A percentile compares a stretch with the other conserved stretches of the same genome.
phyloP scores from a whole-genome alignment of 2,797 vertebrate genomes.

The Arnoldichthys spilopterus region DNA sequence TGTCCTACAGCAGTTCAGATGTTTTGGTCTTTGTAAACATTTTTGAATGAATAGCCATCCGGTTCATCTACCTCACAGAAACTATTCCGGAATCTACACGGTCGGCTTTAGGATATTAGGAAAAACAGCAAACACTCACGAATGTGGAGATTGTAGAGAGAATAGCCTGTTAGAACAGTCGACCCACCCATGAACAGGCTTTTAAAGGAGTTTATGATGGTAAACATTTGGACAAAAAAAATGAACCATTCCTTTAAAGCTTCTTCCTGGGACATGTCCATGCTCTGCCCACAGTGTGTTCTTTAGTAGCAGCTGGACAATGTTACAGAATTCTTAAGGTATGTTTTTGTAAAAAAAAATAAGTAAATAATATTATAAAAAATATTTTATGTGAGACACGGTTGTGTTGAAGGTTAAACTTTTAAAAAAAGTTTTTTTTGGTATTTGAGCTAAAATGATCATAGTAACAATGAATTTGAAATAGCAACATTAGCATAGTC shows the following conservation, averaged over 20 bases:
- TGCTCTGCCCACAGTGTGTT: not conserved
- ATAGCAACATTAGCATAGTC: not conserved
- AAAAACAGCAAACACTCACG: not conserved
- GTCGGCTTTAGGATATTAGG: not conserved
- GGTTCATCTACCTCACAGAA: conserved; percentile 74
- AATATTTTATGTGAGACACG: not conserved
- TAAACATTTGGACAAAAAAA: not conserved
- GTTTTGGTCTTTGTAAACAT: conserved; percentile 32
- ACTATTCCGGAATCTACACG: conserved; percentile 29
- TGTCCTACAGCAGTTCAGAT: conserved; percentile 2
- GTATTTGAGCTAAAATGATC: too few relatives aligned
- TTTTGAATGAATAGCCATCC: conserved; percentile 64
- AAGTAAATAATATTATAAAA: too few relatives aligned
- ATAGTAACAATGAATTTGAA: too few relatives aligned
- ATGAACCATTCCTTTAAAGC: not conserved
- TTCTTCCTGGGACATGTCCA: not conserved
- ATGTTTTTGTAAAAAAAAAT: not conserved
- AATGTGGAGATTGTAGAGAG: not conserved
- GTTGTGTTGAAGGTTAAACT: too few relatives aligned
- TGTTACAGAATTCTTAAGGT: not conserved
- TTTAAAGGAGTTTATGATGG: not conserved
- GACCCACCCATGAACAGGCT: not conserved
- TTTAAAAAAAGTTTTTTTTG: too few relatives aligned
- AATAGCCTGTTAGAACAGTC: not conserved
- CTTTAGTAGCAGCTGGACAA: not conserved